Evolutionary conservation across 2,888 invertebrate genomes (phyloP).

Genomic region (Mythimna loreyi): DNA sequence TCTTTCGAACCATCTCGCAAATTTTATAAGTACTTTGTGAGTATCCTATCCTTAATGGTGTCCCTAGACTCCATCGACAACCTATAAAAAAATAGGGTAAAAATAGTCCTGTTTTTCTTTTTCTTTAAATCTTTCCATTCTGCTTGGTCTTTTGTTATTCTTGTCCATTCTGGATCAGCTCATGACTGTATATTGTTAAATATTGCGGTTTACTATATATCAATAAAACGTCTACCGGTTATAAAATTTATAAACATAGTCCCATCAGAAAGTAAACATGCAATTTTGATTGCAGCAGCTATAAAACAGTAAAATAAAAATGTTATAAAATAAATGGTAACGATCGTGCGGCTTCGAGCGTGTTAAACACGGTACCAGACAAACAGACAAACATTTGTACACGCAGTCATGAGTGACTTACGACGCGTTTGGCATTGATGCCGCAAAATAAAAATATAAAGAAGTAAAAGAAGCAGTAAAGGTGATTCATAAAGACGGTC

Average conservation of each 20-base stretch:
- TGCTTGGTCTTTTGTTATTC: too few relatives aligned
- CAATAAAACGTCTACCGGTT: neutral
- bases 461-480: too few relatives aligned
- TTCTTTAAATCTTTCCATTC: too few relatives aligned
- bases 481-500: too few relatives aligned
- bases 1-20: too few relatives aligned
- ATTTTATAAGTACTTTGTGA: too few relatives aligned
- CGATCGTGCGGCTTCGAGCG: neutral
- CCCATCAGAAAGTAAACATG: neutral
- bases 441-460: neutral
- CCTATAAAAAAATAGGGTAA: too few relatives aligned
- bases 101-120: too few relatives aligned
- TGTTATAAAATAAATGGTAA: slow-evolving; percentile 32
- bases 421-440: slow-evolving; percentile 27
- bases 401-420: slow-evolving; percentile 23
- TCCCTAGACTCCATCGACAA: too few relatives aligned
- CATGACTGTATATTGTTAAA: neutral
- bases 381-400: slow-evolving; percentile 32
- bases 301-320: slow-evolving; percentile 4
- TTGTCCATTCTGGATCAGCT: too few relatives aligned
- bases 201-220: neutral
- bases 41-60: too few relatives aligned
- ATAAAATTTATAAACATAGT: neutral
- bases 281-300: neutral
- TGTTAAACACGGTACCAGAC: slow-evolving; percentile 22